phyloP scores from a whole-genome alignment of 2,888 invertebrate genomes.

The Salpingus planirostris region DNA sequence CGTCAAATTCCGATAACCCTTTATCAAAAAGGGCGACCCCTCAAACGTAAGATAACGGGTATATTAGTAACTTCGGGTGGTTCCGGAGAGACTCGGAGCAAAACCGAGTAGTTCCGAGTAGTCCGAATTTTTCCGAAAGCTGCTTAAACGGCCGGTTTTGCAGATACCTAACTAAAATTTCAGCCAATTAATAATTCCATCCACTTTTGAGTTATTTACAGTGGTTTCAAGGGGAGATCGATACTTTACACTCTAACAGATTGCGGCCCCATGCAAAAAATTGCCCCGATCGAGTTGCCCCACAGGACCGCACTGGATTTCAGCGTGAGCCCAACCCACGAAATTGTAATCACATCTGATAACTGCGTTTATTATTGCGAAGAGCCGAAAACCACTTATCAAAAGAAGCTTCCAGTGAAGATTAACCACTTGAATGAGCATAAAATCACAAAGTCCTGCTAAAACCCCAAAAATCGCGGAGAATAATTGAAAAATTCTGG shows the following conservation, averaged over 20 bases:
- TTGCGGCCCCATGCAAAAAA: conserved; percentile 43
- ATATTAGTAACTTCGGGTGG: too few relatives aligned
- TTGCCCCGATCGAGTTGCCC: conserved; percentile 50
- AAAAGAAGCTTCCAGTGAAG: conserved; percentile 48
- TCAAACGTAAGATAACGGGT: too few relatives aligned
- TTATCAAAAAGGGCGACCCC: too few relatives aligned
- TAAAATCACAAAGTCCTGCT: background rate
- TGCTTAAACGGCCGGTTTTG: too few relatives aligned
- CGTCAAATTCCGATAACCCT: too few relatives aligned
- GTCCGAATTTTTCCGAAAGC: too few relatives aligned
- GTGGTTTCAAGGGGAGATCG: conserved; percentile 36
- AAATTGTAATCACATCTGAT: conserved; percentile 50
- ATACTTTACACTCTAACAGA: conserved; percentile 50
- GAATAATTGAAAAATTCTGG: too few relatives aligned
- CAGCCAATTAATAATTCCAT: too few relatives aligned
- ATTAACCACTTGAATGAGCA: conserved; percentile 37
- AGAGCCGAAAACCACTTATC: conserved; percentile 58
- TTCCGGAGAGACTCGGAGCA: too few relatives aligned
- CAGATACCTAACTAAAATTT: too few relatives aligned
- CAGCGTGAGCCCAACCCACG: conserved; percentile 50
- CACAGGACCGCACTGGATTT: conserved; percentile 46
- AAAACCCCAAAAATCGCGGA: conserved; percentile 41
- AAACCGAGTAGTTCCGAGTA: too few relatives aligned
- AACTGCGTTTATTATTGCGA: conserved; percentile 39
- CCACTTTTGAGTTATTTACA: conserved; percentile 43